Conservation (phyloP, 1,140 invertebrate species). For the Geopemphigus sp. region DNA sequence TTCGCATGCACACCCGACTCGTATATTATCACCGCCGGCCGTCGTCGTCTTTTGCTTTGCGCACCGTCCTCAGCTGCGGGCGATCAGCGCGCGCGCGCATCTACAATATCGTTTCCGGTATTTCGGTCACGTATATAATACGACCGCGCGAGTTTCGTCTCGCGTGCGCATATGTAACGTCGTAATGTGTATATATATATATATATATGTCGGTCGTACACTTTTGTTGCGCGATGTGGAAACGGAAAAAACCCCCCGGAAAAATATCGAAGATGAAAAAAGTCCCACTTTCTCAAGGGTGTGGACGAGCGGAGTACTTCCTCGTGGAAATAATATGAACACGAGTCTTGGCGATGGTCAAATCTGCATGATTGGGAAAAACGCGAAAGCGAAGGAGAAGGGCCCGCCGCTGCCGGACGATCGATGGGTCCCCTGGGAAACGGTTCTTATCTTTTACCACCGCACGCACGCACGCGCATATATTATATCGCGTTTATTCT, state of each 20-base stretch:
- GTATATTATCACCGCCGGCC: neutral
- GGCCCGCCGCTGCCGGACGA: neutral
- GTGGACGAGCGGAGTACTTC: too few species aligned
- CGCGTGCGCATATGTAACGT: neutral
- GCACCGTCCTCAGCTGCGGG: neutral
- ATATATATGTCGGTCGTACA: constrained; percentile 22
- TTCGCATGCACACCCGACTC: neutral
- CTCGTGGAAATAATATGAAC: constrained; percentile 4
- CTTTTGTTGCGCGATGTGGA: neutral
- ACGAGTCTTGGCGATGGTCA: constrained; percentile 18
- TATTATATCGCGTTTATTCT: constrained; percentile 4
- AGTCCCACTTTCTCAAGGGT: too few species aligned
- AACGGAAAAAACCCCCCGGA: neutral
- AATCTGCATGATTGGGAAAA: constrained; percentile 44
- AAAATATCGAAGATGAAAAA: neutral
- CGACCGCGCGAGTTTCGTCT: constrained; percentile 23
- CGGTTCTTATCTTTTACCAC: constrained; percentile 34
- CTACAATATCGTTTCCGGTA: neutral
- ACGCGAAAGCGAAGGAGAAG: neutral
- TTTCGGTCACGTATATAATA: constrained; percentile 47
- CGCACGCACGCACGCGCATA: constrained; percentile 1
- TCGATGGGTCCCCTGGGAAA: constrained; percentile 40
- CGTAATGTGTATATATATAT: neutral
- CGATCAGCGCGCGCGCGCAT: too few species aligned
- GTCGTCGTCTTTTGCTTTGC: neutral